Base-by-base conservation (phyloP, 2,888 invertebrate species). In the Euzophera pinguis region DNA sequence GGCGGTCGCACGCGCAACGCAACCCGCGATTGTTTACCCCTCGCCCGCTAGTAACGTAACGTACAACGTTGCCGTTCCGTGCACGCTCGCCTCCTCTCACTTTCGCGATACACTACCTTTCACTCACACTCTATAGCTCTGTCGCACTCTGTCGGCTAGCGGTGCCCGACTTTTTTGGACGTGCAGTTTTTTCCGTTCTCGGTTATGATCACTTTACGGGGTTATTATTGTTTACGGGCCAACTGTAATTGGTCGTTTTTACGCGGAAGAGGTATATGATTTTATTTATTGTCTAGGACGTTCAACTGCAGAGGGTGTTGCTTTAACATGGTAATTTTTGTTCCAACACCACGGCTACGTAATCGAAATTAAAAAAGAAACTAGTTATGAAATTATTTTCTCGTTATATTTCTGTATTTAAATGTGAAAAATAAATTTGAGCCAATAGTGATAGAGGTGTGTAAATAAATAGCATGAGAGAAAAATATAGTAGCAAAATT, bases 161-260 rank as follows among this genome's bases (percentile, higher is more conserved):
- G 89, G 89, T 90, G 85, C 81, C 84, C 83, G 81, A 84, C 80
- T 87, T 90, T 89, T 89, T 90, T 85, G 86, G 82, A 76, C 73
- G 70, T 83, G 84, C 81, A 81, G 77, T 83, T 88, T 85, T 83
- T 86, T 81, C 81, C 83, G 75, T 81, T 81, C 79, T 78, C 74
- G 77, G 77, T 77, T 81, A 78, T 78, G 72, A 77, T 75, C 73
- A 73, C 67, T 80, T 75, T 81, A 81, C 80, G 78, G 75, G 69
- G 64, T 64, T 65, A 78, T 71, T 69, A 75, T 80, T 79, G 78
- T 81, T 79, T 78, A 75, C 73, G 70, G 72, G 50, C 65, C 64
- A 71, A 71, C 66, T 67, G 67, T 58, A 53, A 32, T 47, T 57
- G 52, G 27, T 22, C 42, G 53, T 56, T 55, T 54, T 59, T 54